Percentiles rank a stretch among this genome's conserved stretches.
Evolutionary conservation across 2,797 vertebrate genomes (phyloP).

Genomic region (Pterois miles): DNA sequence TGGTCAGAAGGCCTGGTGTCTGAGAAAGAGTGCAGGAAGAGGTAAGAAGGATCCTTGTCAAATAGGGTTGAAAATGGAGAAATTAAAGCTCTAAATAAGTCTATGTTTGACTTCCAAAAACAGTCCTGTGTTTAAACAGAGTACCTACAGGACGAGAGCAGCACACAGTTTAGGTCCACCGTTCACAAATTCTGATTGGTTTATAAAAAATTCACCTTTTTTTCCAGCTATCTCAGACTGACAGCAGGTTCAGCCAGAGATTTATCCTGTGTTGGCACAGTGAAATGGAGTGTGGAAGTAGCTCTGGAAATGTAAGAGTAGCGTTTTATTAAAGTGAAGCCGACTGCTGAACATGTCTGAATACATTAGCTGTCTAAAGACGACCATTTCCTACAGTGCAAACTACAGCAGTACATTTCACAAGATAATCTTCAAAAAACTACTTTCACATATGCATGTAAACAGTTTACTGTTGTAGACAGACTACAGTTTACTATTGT

Average conservation of each 20-base stretch:
- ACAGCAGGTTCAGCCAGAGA: constrained; percentile 34
- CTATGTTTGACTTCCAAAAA: constrained; percentile 10
- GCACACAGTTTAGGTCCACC: background rate
- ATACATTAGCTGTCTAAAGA: constrained; percentile 16
- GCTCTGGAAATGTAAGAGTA: constrained; percentile 20
- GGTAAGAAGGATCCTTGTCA: background rate
- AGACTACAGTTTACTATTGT: background rate
- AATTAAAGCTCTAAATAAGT: constrained; percentile 4
- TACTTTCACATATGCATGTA: background rate
- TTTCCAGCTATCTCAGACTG: constrained; percentile 4
- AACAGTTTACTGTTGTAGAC: background rate
- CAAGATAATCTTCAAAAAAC: background rate
- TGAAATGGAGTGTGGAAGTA: constrained; percentile 52
- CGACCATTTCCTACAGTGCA: background rate
- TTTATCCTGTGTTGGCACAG: constrained; percentile 46
- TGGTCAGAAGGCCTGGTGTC: background rate
- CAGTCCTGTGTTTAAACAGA: constrained; percentile 14
- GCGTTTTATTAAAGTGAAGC: constrained; percentile 37
- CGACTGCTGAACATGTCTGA: constrained; percentile 33
- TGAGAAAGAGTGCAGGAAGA: background rate
- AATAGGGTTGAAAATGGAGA: background rate
- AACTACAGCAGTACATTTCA: background rate
- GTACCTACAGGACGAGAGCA: background rate
- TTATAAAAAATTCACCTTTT: background rate
- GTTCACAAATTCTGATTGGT: constrained; percentile 1